Conservation (phyloP, 1,140 invertebrate genomes). For the Drosophila mayri region DNA sequence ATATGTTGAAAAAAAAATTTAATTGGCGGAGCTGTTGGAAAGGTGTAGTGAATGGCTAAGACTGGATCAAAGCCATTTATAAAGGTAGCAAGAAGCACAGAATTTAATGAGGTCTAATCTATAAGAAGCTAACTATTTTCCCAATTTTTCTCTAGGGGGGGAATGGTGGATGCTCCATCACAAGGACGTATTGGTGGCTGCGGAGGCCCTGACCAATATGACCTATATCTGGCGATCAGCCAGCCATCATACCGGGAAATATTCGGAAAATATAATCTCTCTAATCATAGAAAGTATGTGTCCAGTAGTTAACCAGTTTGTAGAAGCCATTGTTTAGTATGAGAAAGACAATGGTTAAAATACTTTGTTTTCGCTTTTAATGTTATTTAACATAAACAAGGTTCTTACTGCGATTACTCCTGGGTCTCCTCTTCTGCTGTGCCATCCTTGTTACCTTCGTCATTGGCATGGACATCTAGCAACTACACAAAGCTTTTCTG, state of each 20-base stretch:
- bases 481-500: conserved; percentile 88
- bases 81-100: background rate
- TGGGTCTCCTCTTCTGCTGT: conserved; percentile 38
- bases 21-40: conserved; percentile 47
- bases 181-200: conserved; percentile 89
- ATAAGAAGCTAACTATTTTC: no score
- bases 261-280: conserved; percentile 84
- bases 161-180: conserved; percentile 85
- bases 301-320: conserved; percentile 38
- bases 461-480: conserved; percentile 86
- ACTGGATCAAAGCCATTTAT: background rate
- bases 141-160: no score
- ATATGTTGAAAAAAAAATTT: conserved; percentile 62
- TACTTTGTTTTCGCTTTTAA: conserved; percentile 32
- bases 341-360: conserved; percentile 60
- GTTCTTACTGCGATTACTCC: conserved; percentile 28
- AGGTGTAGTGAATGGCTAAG: background rate
- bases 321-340: conserved; percentile 56
- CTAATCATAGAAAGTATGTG: conserved; percentile 38
- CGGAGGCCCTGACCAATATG: conserved; percentile 87
- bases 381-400: conserved; percentile 48
- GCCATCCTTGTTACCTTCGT: conserved; percentile 32
- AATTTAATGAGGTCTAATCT: conserved; percentile 4
- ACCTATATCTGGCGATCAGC: conserved; percentile 72
- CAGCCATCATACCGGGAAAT: conserved; percentile 79